phyloP scores from a whole-genome alignment of 2,797 vertebrate genomes.

The Schizopygopsis pylzovi region DNA sequence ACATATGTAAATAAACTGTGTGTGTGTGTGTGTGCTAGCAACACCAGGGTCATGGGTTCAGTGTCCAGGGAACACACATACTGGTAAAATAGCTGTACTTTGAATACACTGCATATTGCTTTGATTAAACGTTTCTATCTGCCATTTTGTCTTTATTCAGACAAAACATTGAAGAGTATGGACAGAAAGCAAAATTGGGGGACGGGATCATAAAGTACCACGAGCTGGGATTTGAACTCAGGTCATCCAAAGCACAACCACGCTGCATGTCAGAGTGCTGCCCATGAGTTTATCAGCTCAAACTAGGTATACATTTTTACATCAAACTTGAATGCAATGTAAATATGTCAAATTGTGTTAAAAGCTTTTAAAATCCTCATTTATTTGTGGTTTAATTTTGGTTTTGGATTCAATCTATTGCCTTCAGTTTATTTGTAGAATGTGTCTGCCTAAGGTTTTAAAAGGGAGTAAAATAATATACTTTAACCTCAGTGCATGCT shows the following conservation, averaged over 20 bases:
- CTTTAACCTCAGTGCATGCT: slow-evolving; percentile 46
- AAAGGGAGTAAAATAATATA: neutral
- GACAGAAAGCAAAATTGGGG: neutral
- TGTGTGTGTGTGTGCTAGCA: neutral
- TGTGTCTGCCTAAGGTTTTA: neutral
- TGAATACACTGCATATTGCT: neutral
- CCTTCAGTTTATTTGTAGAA: neutral
- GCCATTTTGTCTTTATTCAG: slow-evolving; percentile 6
- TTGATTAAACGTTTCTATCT: neutral
- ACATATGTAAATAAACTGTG: slow-evolving; percentile 29
- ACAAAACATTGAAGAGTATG: neutral
- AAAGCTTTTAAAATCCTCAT: neutral
- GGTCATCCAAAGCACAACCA: slow-evolving; percentile 5
- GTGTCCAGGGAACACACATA: neutral
- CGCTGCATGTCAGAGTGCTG: neutral
- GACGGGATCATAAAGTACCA: neutral
- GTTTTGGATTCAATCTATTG: neutral
- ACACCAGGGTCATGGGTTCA: slow-evolving; percentile 25
- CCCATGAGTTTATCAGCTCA: neutral
- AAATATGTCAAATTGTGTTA: neutral
- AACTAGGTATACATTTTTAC: neutral
- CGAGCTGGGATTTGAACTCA: neutral
- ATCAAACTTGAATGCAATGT: neutral
- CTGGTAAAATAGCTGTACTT: slow-evolving; percentile 14
- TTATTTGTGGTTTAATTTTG: neutral